Evolutionary conservation across 2,888 invertebrate genomes (phyloP).

Genomic region (Tetranychus truncatus): DNA sequence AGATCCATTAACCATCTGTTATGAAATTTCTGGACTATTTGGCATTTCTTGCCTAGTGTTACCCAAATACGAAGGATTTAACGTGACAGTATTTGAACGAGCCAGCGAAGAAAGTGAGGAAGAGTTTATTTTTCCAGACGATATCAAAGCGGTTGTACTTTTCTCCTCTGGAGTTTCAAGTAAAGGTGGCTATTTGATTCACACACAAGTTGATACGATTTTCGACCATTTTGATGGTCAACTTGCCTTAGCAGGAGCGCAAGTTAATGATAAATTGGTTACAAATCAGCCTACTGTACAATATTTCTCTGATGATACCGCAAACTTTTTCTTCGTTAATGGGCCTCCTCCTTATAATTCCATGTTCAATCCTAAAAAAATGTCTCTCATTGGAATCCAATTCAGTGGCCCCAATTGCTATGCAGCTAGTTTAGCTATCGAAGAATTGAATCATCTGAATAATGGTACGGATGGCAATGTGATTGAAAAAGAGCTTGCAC

Average conservation of each 20-base stretch:
- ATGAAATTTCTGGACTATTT: not conserved
- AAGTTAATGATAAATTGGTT: conserved; percentile 4
- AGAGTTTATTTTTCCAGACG: not conserved
- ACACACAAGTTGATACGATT: not conserved
- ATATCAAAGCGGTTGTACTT: conserved; percentile 6
- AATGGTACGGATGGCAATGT: not conserved
- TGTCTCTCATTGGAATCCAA: conserved; percentile 6
- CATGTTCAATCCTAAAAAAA: conserved; percentile 12
- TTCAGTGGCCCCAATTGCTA: not conserved
- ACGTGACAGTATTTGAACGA: conserved; percentile 2
- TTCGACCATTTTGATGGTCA: not conserved
- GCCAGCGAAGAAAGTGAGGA: not conserved
- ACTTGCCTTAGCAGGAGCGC: conserved; percentile 7
- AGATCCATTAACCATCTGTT: not conserved
- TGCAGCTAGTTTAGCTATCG: not conserved
- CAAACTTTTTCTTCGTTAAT: conserved; percentile 8
- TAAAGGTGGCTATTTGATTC: not conserved
- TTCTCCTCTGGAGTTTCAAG: conserved; percentile 3
- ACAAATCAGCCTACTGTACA: not conserved
- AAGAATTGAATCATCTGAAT: not conserved
- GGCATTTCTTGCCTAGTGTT: not conserved
- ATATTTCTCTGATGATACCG: conserved; percentile 7
- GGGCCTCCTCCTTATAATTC: conserved; percentile 12
- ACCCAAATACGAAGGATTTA: conserved; percentile 8
- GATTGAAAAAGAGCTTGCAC: not conserved